A percentile compares a stretch with the other conserved stretches of the same genome.
These are phyloP conservation scores for Agrenia bidenticulata DNA, from an alignment of 2,888 invertebrate species.

Conservation along the genomic window DNA sequence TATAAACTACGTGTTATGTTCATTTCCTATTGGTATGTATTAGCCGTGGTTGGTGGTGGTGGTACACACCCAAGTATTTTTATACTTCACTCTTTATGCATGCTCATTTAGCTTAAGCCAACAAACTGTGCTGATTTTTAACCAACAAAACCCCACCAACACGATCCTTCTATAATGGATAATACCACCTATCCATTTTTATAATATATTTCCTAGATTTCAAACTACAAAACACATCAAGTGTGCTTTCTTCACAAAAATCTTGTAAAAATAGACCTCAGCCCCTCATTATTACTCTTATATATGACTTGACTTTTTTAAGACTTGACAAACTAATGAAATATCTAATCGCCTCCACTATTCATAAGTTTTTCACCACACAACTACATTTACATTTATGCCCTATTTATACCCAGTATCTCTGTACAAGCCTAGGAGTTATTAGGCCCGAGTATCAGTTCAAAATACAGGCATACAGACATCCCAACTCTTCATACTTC, in stretches of 20 bases:
- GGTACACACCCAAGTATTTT: conserved; percentile 3
- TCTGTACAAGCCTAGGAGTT: no score
- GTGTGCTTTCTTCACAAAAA: neutral
- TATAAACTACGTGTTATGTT: conserved; percentile 7
- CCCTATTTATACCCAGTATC: no score
- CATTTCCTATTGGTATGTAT: no score
- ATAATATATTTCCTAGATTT: neutral
- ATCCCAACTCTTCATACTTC: no score
- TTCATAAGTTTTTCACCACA: no score
- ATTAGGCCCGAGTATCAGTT: no score
- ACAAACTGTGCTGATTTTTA: neutral
- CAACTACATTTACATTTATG: no score
- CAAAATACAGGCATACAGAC: no score
- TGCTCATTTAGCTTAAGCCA: neutral
- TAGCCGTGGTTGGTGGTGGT: neutral
- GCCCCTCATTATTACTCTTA: conserved; percentile 5
- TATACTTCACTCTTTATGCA: neutral
- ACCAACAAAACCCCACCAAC: neutral
- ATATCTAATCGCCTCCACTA: no score
- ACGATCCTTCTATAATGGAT: no score
- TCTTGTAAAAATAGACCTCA: conserved; percentile 8
- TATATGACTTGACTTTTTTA: conserved; percentile 4
- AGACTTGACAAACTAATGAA: no score
- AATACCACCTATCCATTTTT: conserved; percentile 1
- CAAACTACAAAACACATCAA: conserved; percentile 1